Percentiles rank a stretch among this genome's conserved stretches.
These are phyloP conservation scores for Epirrhoe tristata DNA, from an alignment of 2,888 invertebrate genomes.

Conservation along the genomic window DNA sequence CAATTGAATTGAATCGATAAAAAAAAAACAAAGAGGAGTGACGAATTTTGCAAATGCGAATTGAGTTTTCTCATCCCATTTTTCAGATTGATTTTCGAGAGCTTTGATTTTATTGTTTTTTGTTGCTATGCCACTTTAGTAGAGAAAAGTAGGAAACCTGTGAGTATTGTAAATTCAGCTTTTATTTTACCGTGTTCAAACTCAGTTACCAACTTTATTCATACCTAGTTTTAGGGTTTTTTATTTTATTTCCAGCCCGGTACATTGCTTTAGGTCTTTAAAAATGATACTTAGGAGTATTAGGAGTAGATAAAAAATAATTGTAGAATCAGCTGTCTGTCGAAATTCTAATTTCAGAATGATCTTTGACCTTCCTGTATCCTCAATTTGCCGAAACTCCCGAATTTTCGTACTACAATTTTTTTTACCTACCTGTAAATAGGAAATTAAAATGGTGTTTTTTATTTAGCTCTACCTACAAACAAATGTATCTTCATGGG, in stretches of 20 bases:
- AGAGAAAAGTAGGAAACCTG: slow-evolving; percentile 1
- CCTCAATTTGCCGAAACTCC: not conserved
- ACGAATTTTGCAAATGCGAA: slow-evolving; percentile 11
- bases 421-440: not conserved
- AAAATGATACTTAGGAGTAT: no score
- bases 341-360: not conserved
- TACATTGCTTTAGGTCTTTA: not conserved
- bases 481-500: slow-evolving; percentile 51
- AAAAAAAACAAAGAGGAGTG: slow-evolving; percentile 22
- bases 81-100: not conserved
- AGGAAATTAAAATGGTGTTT: not conserved
- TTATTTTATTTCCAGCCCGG: not conserved
- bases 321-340: not conserved
- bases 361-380: not conserved
- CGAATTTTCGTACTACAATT: not conserved
- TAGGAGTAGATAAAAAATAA: not conserved
- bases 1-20: slow-evolving; percentile 12
- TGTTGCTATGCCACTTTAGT: slow-evolving; percentile 4
- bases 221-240: not conserved
- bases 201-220: not conserved
- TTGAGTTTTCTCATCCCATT: not conserved
- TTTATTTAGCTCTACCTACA: slow-evolving; percentile 13
- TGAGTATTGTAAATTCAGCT: slow-evolving; percentile 3
- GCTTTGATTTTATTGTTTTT: not conserved
- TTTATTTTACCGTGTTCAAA: not conserved